Base-by-base conservation (phyloP, 2,888 invertebrate species). In the Neoscelio sp. region DNA sequence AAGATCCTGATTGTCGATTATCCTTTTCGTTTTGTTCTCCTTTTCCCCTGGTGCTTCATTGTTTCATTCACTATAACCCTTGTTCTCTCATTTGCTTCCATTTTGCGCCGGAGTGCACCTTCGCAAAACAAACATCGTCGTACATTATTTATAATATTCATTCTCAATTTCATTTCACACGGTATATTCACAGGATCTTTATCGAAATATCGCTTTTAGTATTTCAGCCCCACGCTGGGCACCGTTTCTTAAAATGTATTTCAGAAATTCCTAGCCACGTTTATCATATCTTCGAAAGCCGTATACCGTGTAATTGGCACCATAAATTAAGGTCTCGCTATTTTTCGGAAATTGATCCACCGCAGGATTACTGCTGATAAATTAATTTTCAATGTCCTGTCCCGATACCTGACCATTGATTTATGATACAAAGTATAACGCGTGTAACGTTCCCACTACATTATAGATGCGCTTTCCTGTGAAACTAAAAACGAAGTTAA, bases 311-410 rank as follows among this genome's bases (percentile, higher is more conserved):
- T n/a, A n/a, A n/a, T n/a, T 7, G 13, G 7, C 35, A 12, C 26
- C 33, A 62, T 74, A 58, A 74, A 74, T 58, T 38, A 50, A 6
- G 50, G 30, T 62, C 33, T 76, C 64, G 64, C 46, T 28, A 26
- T 65, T 60, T 65, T 42, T 67, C 52, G n/a, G n/a, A 40, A 48
- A 75, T 44, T 70, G 56, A 64, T 64, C 62, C 12, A 50, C 70
- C 76, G 42, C 76, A 70, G 70, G 70, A 76, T 76, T 70, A 70
- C 20, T 10, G 50, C 35, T 70, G 76, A 70, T 64, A 68, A 76
- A 76, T 70, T 76, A 70, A 76, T 76, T 68, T 35, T 20, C 62
- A 42, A 56, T 56, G 54, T 54, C 46, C 8, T 40, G 20, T 6
- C 30, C 23, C 38, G 76, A 46, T 76, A 56, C 68, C 56, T 26